Evolutionary conservation across 2,888 invertebrate genomes (phyloP), one percentile per base, ranked within the genome.

Genomic region (Idaea aversata): DNA sequence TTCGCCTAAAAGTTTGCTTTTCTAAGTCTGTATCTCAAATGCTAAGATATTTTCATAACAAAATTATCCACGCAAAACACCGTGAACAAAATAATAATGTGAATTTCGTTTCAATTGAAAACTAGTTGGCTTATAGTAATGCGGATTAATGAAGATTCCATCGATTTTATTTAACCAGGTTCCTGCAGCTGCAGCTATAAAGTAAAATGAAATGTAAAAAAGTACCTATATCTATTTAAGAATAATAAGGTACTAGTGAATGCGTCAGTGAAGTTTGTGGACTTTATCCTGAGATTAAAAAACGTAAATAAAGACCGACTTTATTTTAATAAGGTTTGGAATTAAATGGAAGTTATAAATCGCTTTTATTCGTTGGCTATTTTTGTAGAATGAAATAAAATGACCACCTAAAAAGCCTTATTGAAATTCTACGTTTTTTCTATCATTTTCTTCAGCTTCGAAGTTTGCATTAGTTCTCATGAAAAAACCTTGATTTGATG

Each of bases 1-100:
- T 91, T 91, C 88, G 88, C 88, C 90, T 80, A 84, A 83, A 86
- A 85, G 81, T n/a, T 15, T 79, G 81, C 80, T 74, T 79, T 72
- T 77, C 70, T 47, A 47, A 6, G 47, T 68, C 66, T 68, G 70
- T 72, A 60, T 74, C 63, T 73, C 68, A 57, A 47, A 10, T 47
- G 0, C 47, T 47, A 47, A 47, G 13, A 47, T 13, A 10, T 47
- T 47, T 47, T 47, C 47, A 13, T 47, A 47, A 47, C 47, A 47
- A 47, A 47, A 47, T 47, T 47, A 47, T 47, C 47, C 47, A 47
- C 47, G 47, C 47, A 47, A 47, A 36, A 47, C 47, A 47, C 47
- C 47, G 47, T 47, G 47, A 47, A 47, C 47, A 10, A 5, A 47
- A 47, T 47, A 47, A 47, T 10, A 10, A 47, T 47, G 47, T 47